phyloP scores from a whole-genome alignment of 2,113 vertebrate species.

The Myiozetetes cayanensis region DNA sequence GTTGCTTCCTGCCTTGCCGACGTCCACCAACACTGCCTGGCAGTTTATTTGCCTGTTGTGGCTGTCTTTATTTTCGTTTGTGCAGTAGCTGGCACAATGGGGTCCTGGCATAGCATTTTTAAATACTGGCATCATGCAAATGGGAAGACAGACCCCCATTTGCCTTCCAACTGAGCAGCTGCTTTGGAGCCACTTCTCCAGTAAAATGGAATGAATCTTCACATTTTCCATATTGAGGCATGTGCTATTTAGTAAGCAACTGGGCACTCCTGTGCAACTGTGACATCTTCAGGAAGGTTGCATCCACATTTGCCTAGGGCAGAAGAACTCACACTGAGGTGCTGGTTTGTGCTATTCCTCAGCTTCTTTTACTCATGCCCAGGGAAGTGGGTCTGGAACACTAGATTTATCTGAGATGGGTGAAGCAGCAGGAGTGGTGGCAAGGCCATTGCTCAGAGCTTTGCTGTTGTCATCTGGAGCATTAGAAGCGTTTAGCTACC shows the following conservation, averaged over 20 bases:
- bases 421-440: neutral
- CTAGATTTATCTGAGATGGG: neutral
- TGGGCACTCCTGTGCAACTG: neutral
- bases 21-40: neutral
- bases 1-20: neutral
- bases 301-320: neutral
- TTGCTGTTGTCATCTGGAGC: neutral
- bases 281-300: neutral
- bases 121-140: neutral
- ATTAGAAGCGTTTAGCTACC: neutral
- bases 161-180: neutral
- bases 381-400: neutral
- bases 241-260: neutral
- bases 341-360: neutral
- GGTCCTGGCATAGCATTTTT: neutral
- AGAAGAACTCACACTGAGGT: neutral
- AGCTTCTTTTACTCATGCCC: neutral
- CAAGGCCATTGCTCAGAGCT: neutral
- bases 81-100: neutral
- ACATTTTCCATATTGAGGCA: fast-evolving
- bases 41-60: neutral
- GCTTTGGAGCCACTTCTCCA: neutral
- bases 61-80: neutral
- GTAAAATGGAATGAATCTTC: neutral
- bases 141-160: neutral